Base-by-base conservation (phyloP, 2,797 vertebrate species). In the Sarcoramphus papa region DNA sequence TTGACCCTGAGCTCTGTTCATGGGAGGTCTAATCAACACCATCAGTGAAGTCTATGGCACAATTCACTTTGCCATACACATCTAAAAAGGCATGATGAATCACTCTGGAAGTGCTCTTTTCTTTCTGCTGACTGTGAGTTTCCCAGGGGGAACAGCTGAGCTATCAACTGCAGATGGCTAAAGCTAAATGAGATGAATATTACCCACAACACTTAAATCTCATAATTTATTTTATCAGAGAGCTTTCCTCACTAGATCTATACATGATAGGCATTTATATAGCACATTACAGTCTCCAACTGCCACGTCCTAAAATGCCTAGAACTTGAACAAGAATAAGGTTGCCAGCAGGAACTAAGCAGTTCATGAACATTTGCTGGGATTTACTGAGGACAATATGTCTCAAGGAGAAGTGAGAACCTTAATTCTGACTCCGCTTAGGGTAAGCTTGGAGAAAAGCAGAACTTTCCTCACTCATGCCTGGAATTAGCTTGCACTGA, bases 301-400 rank as follows among this genome's bases (percentile, higher is more conserved):
- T 4, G 28, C 4, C 45, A 25, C 0, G 0, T 11, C 45, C 14
- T 54, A 22, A 89, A 77, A 53, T 8, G 6, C 13, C 7, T 45
- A 24, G 47, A 33, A 53, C 19, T 22, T 28, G 30, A 47, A 40
- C 17, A 51, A 69, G 18, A 21, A 8, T 2, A 6, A 51, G 1
- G 3, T 3, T 77, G 7, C 1, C 60, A n/a, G 33, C 5, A 48
- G n/a, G 31, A 51, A 65, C 64, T 8, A 21, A 62, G 14, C 14
- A 23, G 18, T 45, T 76, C 8, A 11, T 50, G 23, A 50, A 59
- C 7, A 7, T 41, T 84, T 63, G 8, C 9, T 72, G 22, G 35
- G 50, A 28, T 85, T 89, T 84, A 7, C 13, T 7, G 22, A 33
- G 8, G 37, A 7, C 20, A 80, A 33, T 19, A 22, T 6, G 8